Percentiles rank a stretch among this genome's conserved stretches.
phyloP scores from a whole-genome alignment of 2,888 invertebrate genomes.

The Tridacna gigas region DNA sequence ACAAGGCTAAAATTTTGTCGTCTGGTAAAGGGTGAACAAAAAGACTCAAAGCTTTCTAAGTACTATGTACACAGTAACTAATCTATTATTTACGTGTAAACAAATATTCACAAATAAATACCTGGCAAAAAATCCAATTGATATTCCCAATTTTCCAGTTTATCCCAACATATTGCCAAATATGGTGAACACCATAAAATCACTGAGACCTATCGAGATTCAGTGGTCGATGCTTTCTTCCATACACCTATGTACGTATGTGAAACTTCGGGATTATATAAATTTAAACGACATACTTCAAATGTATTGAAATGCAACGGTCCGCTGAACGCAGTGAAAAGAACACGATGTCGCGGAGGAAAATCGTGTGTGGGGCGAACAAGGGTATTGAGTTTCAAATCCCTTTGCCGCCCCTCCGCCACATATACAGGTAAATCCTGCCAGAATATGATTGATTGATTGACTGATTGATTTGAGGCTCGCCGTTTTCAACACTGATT shows the following conservation, averaged over 20 bases:
- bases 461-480: too few species aligned
- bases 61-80: too few species aligned
- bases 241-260: conserved; percentile 4
- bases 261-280: conserved; percentile 10
- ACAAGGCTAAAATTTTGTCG: too few species aligned
- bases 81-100: too few species aligned
- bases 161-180: conserved; percentile 18
- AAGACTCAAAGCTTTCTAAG: too few species aligned
- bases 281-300: conserved; percentile 13
- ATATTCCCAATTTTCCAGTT: conserved; percentile 1
- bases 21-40: too few species aligned
- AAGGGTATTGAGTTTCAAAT: neutral
- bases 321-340: conserved; percentile 12
- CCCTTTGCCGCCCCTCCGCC: too few species aligned
- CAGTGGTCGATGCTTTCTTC: neutral
- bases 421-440: too few species aligned
- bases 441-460: too few species aligned
- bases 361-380: conserved; percentile 7
- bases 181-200: neutral
- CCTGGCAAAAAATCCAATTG: too few species aligned
- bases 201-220: neutral
- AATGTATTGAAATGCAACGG: conserved; percentile 20
- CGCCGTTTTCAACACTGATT: too few species aligned
- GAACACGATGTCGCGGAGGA: neutral
- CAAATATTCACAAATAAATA: too few species aligned